A percentile compares a stretch with the other conserved stretches of the same genome.
These are phyloP conservation scores for Crotalus horridus DNA, from an alignment of 2,113 vertebrate genomes.

Conservation along the genomic window DNA sequence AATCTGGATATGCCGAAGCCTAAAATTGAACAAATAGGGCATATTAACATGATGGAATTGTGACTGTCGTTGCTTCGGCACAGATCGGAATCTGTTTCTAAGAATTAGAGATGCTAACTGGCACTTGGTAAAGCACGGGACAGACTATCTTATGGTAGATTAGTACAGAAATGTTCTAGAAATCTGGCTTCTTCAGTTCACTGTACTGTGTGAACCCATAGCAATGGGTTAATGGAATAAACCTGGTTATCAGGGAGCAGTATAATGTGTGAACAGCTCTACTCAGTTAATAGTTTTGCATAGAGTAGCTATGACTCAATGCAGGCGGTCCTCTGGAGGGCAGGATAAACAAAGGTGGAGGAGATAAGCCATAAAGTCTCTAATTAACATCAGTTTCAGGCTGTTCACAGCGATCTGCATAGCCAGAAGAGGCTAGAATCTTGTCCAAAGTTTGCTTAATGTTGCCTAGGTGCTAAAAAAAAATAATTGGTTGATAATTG, in stretches of 20 bases:
- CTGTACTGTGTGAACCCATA: not conserved
- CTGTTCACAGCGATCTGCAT: not conserved
- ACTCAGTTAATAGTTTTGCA: not conserved
- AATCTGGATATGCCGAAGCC: not conserved
- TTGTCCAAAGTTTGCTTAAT: not conserved
- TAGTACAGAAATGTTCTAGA: not conserved
- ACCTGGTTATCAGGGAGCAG: not conserved
- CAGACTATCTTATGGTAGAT: not conserved
- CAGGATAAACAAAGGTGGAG: not conserved
- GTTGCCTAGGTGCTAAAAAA: not conserved
- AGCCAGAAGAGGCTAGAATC: not conserved
- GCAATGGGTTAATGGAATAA: not conserved
- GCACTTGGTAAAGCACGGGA: not conserved
- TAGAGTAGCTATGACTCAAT: not conserved
- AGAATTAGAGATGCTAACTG: not conserved
- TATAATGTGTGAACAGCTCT: not conserved
- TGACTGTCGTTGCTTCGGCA: not conserved
- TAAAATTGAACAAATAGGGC: not conserved
- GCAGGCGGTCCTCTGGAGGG: not conserved
- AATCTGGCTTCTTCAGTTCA: not conserved
- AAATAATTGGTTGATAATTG: not conserved
- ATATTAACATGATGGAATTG: not conserved
- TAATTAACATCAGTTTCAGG: not conserved
- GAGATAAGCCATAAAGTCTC: not conserved
- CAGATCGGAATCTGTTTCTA: not conserved